phyloP scores from a whole-genome alignment of 1,140 invertebrate species.

The Bombus terrestris region DNA sequence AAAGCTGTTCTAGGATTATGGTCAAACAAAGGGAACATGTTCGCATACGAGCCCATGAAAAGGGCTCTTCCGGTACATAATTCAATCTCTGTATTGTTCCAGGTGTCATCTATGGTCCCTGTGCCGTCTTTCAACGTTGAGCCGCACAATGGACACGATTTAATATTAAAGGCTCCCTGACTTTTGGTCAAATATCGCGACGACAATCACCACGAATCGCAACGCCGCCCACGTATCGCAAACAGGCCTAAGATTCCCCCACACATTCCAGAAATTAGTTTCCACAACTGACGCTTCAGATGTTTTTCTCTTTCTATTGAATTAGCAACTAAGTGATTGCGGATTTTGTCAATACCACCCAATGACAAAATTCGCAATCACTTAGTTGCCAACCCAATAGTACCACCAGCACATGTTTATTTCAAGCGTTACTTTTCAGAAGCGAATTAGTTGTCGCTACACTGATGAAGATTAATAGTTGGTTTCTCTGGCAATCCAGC shows the following conservation, averaged over 20 bases:
- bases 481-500: no score
- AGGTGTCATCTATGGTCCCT: neutral
- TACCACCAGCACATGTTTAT: neutral
- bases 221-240: neutral
- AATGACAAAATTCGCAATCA: no score
- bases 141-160: constrained; percentile 28
- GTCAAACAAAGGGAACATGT: neutral
- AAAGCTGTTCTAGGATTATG: neutral
- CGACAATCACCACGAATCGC: neutral
- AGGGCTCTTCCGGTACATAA: constrained; percentile 35
- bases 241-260: neutral
- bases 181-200: neutral
- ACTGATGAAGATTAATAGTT: neutral
- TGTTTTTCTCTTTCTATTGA: neutral
- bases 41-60: neutral
- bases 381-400: no score
- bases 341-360: no score
- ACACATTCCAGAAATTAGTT: constrained; percentile 9
- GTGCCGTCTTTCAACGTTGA: constrained; percentile 22
- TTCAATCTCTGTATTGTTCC: constrained; percentile 50
- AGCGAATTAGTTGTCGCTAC: neutral
- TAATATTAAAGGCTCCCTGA: constrained; percentile 6
- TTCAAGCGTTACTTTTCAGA: neutral
- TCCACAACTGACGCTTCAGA: neutral
- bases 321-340: no score